A percentile compares a stretch with the other conserved stretches of the same genome.
phyloP scores from a whole-genome alignment of 2,888 invertebrate genomes.

The Therioaphis trifolii region DNA sequence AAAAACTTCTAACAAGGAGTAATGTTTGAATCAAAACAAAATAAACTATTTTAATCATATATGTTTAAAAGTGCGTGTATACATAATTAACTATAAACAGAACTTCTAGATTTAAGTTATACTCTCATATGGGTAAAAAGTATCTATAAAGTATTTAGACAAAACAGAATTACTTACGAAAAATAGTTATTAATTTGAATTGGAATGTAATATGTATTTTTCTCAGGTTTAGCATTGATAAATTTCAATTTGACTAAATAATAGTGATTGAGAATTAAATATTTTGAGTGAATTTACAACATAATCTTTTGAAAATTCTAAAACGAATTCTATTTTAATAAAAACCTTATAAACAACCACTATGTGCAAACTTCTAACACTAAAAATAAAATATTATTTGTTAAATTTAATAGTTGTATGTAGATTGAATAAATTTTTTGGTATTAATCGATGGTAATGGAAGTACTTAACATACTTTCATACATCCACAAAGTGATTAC shows the following conservation, averaged over 20 bases:
- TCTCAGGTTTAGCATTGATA: not conserved
- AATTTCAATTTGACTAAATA: not conserved
- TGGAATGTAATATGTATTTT: slow-evolving; percentile 46
- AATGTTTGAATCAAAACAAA: not conserved
- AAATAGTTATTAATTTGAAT: not conserved
- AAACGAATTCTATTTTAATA: slow-evolving; percentile 22
- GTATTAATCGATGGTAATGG: not conserved
- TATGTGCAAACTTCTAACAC: no score
- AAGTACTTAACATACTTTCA: not conserved
- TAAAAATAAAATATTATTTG: no score
- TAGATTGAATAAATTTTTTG: not conserved
- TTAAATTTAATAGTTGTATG: no score
- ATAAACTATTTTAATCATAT: slow-evolving; percentile 21
- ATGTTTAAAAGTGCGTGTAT: no score
- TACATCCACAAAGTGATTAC: not conserved
- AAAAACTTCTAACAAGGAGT: not conserved
- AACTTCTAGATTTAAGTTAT: no score
- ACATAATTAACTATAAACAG: no score
- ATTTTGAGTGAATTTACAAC: not conserved
- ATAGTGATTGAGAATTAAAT: not conserved
- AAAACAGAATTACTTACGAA: not conserved
- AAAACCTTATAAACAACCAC: no score
- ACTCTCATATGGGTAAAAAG: not conserved
- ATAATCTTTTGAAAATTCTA: slow-evolving; percentile 26
- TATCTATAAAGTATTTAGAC: not conserved